phyloP scores from a whole-genome alignment of 2,113 vertebrate species.

The Triplophysa rosa region DNA sequence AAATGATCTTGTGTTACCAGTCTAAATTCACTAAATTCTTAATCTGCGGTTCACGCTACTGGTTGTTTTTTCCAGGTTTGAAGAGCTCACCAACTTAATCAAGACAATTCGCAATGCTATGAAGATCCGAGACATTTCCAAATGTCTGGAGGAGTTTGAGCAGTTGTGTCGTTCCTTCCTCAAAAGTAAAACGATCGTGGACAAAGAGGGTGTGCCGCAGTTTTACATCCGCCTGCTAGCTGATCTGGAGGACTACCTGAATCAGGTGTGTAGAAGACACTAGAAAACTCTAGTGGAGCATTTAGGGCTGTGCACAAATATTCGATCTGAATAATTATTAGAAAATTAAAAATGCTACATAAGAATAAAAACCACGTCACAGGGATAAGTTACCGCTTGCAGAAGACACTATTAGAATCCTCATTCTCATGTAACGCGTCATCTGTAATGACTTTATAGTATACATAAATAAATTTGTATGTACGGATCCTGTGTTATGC shows the following conservation, averaged over 20 bases:
- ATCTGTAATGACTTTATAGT: no score
- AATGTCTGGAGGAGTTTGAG: slow-evolving; percentile 92
- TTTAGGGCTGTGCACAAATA: no score
- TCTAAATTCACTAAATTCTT: background rate
- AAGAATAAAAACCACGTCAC: no score
- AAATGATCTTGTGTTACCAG: background rate
- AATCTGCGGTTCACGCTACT: background rate
- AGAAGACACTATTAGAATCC: no score
- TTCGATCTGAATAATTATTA: no score
- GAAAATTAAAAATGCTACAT: no score
- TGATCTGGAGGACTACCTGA: slow-evolving; percentile 87
- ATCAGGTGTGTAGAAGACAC: slow-evolving; percentile 74
- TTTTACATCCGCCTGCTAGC: slow-evolving; percentile 89
- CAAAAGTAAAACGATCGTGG: slow-evolving; percentile 89
- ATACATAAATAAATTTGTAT: no score
- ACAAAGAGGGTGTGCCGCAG: slow-evolving; percentile 87
- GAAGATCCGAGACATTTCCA: slow-evolving; percentile 91
- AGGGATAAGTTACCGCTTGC: no score
- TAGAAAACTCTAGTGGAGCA: no score
- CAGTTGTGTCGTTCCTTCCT: slow-evolving; percentile 85
- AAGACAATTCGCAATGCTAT: slow-evolving; percentile 92
- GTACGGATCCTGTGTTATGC: no score
- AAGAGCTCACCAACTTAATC: slow-evolving; percentile 89
- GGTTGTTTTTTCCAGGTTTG: slow-evolving; percentile 74
- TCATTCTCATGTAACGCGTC: no score